Evolutionary conservation across 2,888 invertebrate genomes (phyloP), one percentile per base, ranked within the genome.

Genomic region (Drosophila colorata): DNA sequence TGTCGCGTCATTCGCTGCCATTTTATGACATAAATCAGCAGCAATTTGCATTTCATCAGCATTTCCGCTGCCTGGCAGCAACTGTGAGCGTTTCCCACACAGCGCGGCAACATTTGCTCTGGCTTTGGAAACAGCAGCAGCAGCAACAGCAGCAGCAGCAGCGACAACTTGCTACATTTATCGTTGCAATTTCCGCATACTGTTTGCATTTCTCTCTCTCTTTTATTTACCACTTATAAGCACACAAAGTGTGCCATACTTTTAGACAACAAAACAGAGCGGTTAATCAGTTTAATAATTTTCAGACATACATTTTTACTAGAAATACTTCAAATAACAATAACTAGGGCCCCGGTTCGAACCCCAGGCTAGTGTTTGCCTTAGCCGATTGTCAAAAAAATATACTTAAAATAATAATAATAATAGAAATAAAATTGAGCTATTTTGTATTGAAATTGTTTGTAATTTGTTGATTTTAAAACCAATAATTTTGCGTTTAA

Each of bases 11-110:
- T 52, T 70, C 58, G 43, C 60, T 65, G 65, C 66, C 78, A 64
- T 59, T 77, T 58, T 69, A 51, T 51, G 74, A 66, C 74, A 78
- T 81, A 74, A 81, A 79, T 78, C 78, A 66, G 58, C 59, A 46
- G 78, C 75, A 81, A 79, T 79, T 79, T 79, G 69, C 78, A 81
- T 79, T 79, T 80, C 64, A 76, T 69, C 76, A 66, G 65, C 46
- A 57, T 58, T 63, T 61, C 61, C 68, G 47, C 25, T 46, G 49
- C 33, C 51, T 37, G 55, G 23, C 66, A 68, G 20, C 69, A 69
- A 59, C 23, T 33, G 46, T 33, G 14, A 47, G 16, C 23, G 2
- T 38, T 58, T 48, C 38, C 16, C 49, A 69, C 51, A 60, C 41
- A 16, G n/a, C 11, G 35, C 53, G 35, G 46, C 67, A 55, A 66